phyloP scores from a whole-genome alignment of 1,140 invertebrate species.

The Heliconius himera region DNA sequence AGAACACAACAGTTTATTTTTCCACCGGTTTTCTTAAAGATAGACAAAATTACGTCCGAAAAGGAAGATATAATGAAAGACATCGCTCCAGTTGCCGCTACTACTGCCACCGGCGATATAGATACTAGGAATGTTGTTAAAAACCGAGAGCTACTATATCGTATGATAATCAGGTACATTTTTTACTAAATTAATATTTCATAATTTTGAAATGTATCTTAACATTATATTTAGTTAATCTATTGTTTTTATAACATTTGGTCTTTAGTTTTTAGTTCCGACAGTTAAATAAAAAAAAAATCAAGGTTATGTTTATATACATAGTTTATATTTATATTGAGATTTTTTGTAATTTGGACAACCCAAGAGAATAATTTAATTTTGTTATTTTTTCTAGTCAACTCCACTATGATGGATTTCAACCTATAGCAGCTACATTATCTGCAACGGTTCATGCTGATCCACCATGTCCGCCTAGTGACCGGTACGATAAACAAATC shows the following conservation, averaged over 20 bases:
- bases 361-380: neutral
- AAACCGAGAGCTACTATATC: conserved; percentile 90
- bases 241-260: neutral
- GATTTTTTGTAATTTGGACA: no score
- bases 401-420: conserved; percentile 96
- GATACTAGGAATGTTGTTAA: conserved; percentile 90
- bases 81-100: neutral
- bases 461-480: conserved; percentile 96
- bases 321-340: neutral
- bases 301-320: neutral
- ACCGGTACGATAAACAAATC: conserved; percentile 82
- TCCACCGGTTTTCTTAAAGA: conserved; percentile 43
- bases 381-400: conserved; percentile 84
- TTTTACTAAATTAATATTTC: neutral
- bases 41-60: conserved; percentile 25
- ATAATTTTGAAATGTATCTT: neutral
- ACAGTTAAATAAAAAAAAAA: neutral
- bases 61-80: conserved; percentile 73
- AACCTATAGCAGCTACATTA: conserved; percentile 92
- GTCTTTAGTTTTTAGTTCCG: neutral
- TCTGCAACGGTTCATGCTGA: conserved; percentile 92
- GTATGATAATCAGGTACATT: conserved; percentile 92
- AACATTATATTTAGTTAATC: neutral
- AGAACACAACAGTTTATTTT: neutral
- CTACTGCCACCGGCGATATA: conserved; percentile 83